These are phyloP conservation scores for Botrylloides violaceus DNA, from an alignment of 23 tunicate species.

Conservation along the genomic window DNA sequence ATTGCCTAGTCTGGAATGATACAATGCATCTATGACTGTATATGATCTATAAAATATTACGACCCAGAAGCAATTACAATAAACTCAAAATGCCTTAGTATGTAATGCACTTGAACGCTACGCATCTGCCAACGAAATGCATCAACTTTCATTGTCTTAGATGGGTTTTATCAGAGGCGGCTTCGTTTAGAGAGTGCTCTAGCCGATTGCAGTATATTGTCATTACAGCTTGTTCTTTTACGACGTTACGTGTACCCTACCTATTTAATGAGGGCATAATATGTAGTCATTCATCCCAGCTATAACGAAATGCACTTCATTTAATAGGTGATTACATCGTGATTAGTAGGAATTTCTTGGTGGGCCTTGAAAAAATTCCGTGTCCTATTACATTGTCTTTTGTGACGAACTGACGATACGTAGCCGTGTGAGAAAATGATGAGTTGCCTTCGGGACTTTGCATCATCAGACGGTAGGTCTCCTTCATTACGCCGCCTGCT, in stretches of 20 bases:
- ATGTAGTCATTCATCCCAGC: not conserved
- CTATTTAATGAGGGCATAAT: not conserved
- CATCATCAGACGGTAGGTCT: too few relatives aligned
- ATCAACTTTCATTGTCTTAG: not conserved
- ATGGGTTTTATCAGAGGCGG: slow-evolving; percentile 2
- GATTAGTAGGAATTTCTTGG: not conserved
- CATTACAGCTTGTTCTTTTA: not conserved
- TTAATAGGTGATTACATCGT: not conserved
- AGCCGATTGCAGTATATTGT: not conserved
- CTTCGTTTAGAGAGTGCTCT: not conserved
- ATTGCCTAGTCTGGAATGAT: too few relatives aligned
- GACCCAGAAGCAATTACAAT: not conserved
- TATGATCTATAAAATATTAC: too few relatives aligned
- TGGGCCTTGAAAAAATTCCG: too few relatives aligned
- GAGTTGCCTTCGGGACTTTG: too few relatives aligned
- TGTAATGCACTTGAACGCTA: not conserved
- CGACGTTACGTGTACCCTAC: not conserved
- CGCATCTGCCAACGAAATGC: not conserved
- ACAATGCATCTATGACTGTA: too few relatives aligned
- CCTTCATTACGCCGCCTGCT: too few relatives aligned
- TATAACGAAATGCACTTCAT: not conserved
- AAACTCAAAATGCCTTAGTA: not conserved
- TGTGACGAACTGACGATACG: too few relatives aligned
- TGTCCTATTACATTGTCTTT: too few relatives aligned
- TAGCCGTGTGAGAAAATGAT: too few relatives aligned